Conservation (phyloP, 2,113 vertebrate genomes). For the Festucalex cinctus region DNA sequence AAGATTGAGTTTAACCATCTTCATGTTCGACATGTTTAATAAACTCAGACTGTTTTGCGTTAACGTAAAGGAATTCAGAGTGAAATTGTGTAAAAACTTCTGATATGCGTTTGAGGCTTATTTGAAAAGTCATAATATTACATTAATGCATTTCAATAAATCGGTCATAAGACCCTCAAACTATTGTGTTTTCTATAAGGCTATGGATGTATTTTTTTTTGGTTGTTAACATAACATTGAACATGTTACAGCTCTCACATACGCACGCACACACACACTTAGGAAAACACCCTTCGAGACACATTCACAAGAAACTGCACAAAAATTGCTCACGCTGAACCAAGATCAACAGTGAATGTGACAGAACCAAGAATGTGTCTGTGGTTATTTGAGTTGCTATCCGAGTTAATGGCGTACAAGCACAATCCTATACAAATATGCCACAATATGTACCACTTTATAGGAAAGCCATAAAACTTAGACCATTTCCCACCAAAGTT, state of each 20-base stretch:
- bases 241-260: conserved; percentile 32
- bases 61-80: too few relatives aligned
- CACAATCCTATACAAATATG: conserved; percentile 22
- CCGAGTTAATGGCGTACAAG: conserved; percentile 18
- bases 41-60: too few relatives aligned
- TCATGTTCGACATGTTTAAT: too few relatives aligned
- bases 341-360: conserved; percentile 33
- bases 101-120: too few relatives aligned
- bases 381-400: conserved; percentile 20
- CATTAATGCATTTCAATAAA: not conserved
- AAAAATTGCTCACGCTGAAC: conserved; percentile 48
- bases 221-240: conserved; percentile 27
- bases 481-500: conserved; percentile 21
- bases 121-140: not conserved
- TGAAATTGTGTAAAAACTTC: too few relatives aligned
- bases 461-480: conserved; percentile 31
- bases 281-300: conserved; percentile 25
- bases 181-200: not conserved
- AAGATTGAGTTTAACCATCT: too few relatives aligned
- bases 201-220: conserved; percentile 26
- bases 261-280: too few relatives aligned
- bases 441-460: conserved; percentile 25
- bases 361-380: conserved; percentile 19
- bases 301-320: conserved; percentile 50
- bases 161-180: not conserved